Base-by-base conservation (phyloP, 2,888 invertebrate genomes). In the Protonemura montana region DNA sequence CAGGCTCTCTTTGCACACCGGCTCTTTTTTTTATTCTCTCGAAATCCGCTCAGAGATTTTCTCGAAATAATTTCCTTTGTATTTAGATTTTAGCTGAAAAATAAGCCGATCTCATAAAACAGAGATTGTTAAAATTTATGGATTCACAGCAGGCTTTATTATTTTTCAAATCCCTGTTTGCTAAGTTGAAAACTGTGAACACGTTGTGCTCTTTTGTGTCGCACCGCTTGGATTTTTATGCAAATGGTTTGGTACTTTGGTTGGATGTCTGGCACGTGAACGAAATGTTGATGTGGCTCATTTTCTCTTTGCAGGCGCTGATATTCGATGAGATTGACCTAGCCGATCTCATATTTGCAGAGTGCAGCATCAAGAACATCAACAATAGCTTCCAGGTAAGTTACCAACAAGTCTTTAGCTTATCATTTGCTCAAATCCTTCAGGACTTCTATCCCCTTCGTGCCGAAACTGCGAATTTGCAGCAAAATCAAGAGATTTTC, bases 281-380 rank as follows among this genome's bases (percentile, higher is more conserved):
- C 59, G 59, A 21, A 21, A 16, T 59, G 59, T 13, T 59, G 21
- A 59, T 16, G 16, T 59, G 7, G 13, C 16, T 59, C 59, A 82
- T 86, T 82, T 85, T 86, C 84, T 86, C 27, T 89, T 95, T 95
- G 10, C 94, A 97, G 97, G 95, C 96, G 91, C 95, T 95, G 92
- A 94, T 97, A 90, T 97, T 96, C 94, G 96, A 97, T 93, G 97
- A 97, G 92, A 96, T 95, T 92, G 96, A 96, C 90, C 93, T 97
- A 91, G 95, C 95, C 89, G 96, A 97, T 92, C 93, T 96, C 89
- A 97, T 95, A 90, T 95, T 96, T 90, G 97, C 97, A 88, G 97
- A 97, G 93, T 96, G 96, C 93, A 95, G 96, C 91, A 95, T 95
- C 90, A 97, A 95, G 93, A 96, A 96, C 94, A 95, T 95, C 89